Base-by-base conservation (phyloP, 1,140 invertebrate genomes). In the Drosophila bocki region DNA sequence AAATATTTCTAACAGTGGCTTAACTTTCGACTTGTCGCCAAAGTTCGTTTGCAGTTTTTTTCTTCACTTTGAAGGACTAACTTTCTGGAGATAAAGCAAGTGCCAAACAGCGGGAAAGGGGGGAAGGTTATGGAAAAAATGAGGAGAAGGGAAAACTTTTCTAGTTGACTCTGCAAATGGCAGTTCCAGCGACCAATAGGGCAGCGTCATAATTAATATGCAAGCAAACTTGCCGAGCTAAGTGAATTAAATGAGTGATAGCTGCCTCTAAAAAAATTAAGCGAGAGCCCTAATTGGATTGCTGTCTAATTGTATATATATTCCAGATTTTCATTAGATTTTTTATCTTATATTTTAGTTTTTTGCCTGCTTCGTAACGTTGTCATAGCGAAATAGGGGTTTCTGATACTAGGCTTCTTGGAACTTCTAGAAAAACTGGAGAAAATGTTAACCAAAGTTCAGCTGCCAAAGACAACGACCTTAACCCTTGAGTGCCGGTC, bases 191-290 rank as follows among this genome's bases (percentile, higher is more conserved):
- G 35, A 19, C 41, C 65, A 70, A 72, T 58, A 45, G 15, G 39
- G 53, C 54, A 53, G 29, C n/a, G 29, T 17, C 42, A 75, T 84
- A 80, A 87, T 90, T 90, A 80, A 90, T 77, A 80, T 74, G 70
- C 62, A 53, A 67, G 53, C 45, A 59, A 87, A 72, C 58, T 82
- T 80, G 63, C 22, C 44, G 8, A 53, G 44, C 44, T 77, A 80
- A 86, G 76, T 87, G 64, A 86, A 87, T 86, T 65, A 80, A 87
- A 83, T 77, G 65, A 82, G 67, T 42, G 65, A 61, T 58, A 29
- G 75, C 53, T 64, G 26, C 50, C 53, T 64, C 29, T 22, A 22
- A 37, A 72, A 72, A 72, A 59, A 71, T 33, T 29, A 78, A 58
- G 41, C 22, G 42, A n/a, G 1, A 63, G 45, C 26, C 44, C 39